These are phyloP conservation scores for Drosophila paulistorum DNA, from an alignment of 1,140 invertebrate species.

Conservation along the genomic window DNA sequence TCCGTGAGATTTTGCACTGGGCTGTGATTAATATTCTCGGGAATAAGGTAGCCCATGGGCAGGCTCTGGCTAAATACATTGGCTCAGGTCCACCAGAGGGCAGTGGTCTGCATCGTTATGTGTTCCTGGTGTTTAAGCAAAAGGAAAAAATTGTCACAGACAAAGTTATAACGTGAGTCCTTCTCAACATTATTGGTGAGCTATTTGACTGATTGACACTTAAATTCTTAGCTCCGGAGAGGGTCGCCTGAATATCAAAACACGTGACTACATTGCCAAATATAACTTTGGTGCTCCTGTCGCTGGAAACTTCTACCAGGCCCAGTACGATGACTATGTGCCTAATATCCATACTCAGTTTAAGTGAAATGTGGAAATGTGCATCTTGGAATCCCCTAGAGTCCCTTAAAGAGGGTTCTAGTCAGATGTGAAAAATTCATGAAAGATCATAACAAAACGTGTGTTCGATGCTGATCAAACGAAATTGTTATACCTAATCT, in stretches of 20 bases:
- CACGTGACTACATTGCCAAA: conserved; percentile 92
- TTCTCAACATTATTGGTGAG: not conserved
- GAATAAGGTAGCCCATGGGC: conserved; percentile 88
- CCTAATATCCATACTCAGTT: conserved; percentile 84
- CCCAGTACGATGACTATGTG: conserved; percentile 96
- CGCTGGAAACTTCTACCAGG: conserved; percentile 96
- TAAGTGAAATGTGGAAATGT: not conserved
- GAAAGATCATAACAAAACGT: no score
- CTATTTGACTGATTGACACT: conserved; percentile 4
- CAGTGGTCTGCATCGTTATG: conserved; percentile 94
- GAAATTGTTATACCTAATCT: no score
- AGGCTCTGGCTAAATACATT: conserved; percentile 91
- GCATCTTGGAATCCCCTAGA: no score
- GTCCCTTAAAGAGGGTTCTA: no score
- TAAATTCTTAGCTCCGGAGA: conserved; percentile 84
- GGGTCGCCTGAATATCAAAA: conserved; percentile 90
- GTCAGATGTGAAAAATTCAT: no score
- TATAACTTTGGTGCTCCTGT: conserved; percentile 92
- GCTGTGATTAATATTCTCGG: conserved; percentile 95
- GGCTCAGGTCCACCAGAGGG: conserved; percentile 94
- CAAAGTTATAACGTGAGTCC: conserved; percentile 67
- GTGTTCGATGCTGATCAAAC: no score
- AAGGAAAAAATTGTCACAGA: conserved; percentile 62
- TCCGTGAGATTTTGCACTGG: conserved; percentile 96
- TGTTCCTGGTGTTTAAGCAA: conserved; percentile 95